Percentiles rank a stretch among this genome's conserved stretches.
Conservation (phyloP, 2,113 vertebrate species). For the Lampris megalopsis region DNA sequence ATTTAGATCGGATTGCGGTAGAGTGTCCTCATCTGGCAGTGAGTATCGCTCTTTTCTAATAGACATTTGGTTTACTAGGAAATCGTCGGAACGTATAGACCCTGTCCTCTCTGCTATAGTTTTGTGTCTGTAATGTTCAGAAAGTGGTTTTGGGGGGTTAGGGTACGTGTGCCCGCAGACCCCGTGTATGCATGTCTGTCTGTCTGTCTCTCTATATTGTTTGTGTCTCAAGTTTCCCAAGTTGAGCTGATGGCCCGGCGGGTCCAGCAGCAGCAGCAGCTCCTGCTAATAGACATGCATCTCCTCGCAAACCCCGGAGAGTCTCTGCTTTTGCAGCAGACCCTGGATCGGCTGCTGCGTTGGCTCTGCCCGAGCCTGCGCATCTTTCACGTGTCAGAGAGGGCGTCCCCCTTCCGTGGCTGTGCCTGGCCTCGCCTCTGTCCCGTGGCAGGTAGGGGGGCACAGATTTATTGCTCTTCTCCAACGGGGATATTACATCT, state of each 20-base stretch:
- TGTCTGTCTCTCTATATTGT: background rate
- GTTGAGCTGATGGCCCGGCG: slow-evolving; percentile 72
- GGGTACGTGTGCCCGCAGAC: too few species aligned
- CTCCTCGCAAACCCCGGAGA: slow-evolving; percentile 87
- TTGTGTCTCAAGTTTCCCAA: slow-evolving; percentile 17
- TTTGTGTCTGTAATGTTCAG: background rate
- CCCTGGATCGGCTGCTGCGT: slow-evolving; percentile 86
- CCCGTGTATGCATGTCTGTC: background rate
- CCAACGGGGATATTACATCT: background rate
- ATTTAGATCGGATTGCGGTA: slow-evolving; percentile 76
- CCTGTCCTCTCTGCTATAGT: too few species aligned
- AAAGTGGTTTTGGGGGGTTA: too few species aligned
- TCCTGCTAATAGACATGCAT: slow-evolving; percentile 86
- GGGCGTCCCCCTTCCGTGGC: slow-evolving; percentile 76
- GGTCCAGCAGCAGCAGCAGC: slow-evolving; percentile 56
- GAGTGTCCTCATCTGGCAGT: slow-evolving; percentile 76
- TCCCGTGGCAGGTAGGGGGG: slow-evolving; percentile 65
- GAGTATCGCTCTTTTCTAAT: slow-evolving; percentile 45
- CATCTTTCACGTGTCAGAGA: slow-evolving; percentile 92
- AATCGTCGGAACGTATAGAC: too few species aligned
- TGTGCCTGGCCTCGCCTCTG: slow-evolving; percentile 42
- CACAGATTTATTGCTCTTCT: background rate
- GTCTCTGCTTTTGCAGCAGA: slow-evolving; percentile 86
- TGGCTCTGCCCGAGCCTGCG: slow-evolving; percentile 85
- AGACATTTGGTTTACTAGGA: background rate